Base-by-base conservation (phyloP, 2,113 vertebrate species). In the Ophthalmolycus amberensis region DNA sequence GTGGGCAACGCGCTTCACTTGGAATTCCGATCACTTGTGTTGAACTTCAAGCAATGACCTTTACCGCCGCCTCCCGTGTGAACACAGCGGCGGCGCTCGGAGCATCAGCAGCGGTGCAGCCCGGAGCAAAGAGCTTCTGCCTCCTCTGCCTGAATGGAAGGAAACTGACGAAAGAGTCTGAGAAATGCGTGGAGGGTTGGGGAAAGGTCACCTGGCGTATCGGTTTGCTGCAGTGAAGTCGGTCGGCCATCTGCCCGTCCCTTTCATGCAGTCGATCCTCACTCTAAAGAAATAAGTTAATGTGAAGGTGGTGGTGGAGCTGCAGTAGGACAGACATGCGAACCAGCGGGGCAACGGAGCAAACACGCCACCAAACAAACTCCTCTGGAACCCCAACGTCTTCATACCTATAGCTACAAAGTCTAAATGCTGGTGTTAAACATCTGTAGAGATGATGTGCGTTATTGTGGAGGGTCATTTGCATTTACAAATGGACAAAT, bases 1-100 rank as follows among this genome's bases (percentile, higher is more conserved):
- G 79, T 76, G 76, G 77, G 77, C 83, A 77, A 54, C 77, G 2
- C 7, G 52, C 69, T 89, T 90, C 88, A 89, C 88, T 94, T 94
- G 88, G 93, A 93, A 94, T 94, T 94, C 94, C 9, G 80, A 90
- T 93, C 93, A 94, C 88, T 90, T 74, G 87, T 90, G 90, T 93
- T 87, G 88, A 93, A 93, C 92, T 94, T 94, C 84, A 77, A 84
- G 81, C 84, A 83, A 86, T 93, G 92, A 94, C 92, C 94, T 94
- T 94, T 94, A 66, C 89, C 40, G 85, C 87, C 81, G 86, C 77
- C 74, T 92, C 90, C 88, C 85, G 67, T 80, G 87, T 84, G 86
- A 83, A 89, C 82, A 64, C 85, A 69, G 77, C 58, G 40, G 87
- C 83, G 75, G 71, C 85, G 86, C 86, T 82, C 62, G n/a, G 80